These are phyloP conservation scores for Opisthocomus hoazin DNA, from an alignment of 2,113 vertebrate species.

Conservation along the genomic window DNA sequence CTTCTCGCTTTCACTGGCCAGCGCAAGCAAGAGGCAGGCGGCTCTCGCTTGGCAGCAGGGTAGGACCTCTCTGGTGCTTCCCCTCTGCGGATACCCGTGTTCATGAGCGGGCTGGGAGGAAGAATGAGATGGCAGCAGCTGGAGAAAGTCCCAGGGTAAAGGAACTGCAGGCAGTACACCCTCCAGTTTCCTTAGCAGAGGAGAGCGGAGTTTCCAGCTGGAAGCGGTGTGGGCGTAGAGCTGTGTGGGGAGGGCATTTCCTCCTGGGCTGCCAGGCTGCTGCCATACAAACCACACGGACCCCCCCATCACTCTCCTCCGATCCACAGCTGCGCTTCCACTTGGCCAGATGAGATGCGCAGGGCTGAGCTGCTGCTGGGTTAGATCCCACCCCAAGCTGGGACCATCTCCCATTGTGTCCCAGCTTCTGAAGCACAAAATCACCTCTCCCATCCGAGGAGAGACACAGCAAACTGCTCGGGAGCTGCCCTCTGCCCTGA, in stretches of 20 bases:
- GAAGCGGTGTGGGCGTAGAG: too few relatives aligned
- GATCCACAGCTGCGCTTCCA: not conserved
- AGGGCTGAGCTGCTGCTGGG: not conserved
- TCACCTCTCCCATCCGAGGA: not conserved
- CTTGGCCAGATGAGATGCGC: not conserved
- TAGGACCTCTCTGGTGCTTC: not conserved
- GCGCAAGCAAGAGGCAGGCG: not conserved
- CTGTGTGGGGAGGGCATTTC: not conserved
- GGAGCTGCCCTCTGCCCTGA: not conserved
- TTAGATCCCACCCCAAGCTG: not conserved
- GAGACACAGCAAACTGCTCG: not conserved
- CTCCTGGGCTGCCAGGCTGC: not conserved
- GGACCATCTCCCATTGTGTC: not conserved
- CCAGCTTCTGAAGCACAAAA: not conserved
- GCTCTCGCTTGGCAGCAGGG: not conserved
- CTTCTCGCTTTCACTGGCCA: not conserved
- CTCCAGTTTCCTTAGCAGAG: not conserved
- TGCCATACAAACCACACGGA: not conserved
- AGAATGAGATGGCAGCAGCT: not conserved
- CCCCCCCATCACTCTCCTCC: not conserved
- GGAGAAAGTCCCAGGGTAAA: not conserved
- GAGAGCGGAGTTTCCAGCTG: not conserved
- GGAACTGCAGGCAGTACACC: not conserved
- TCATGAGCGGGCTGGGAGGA: not conserved
- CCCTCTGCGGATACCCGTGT: not conserved